Base-by-base conservation (phyloP, 2,797 vertebrate species). In the Urocyon cinereoargenteus region DNA sequence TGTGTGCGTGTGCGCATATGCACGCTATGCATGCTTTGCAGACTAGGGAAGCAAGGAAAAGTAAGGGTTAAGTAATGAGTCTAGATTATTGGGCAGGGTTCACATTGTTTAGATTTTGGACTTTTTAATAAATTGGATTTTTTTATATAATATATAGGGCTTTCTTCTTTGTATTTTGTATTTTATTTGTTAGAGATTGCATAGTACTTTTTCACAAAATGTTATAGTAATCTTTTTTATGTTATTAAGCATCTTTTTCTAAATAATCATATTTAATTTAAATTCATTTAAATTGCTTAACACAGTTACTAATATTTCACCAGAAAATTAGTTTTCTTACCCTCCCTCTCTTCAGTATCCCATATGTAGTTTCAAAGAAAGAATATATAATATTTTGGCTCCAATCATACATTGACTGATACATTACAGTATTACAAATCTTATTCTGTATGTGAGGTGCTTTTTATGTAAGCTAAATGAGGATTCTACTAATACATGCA, bases 241-340 rank as follows among this genome's bases (percentile, higher is more conserved):
- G 36, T 68, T 18, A 12, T 1, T 21, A 68, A 85, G 3, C 85
- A 4, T 49, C 6, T 11, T 61, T 78, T 70, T 68, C 79, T 94
- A 49, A 28, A 57, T 18, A 45, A 55, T 40, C 3, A 40, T 45
- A 84, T 9, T 3, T 59, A 31, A 68, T 68, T 68, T 68, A 34
- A 34, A 21, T 34, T 36, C 18, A 28, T 75, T 88, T 51, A 88
- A 92, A 68, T 61, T 88, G 10, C 14, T 84, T 85, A 79, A 68
- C 13, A 57, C 3, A 31, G 18, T 59, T 84, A 16, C 5, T 57
- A 19, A 66, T 75, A 53, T 79, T 86, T 91, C n/a, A 55, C 8
- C 51, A 40, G 13, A 70, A 75, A 34, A 19, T 68, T 70, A 18
- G 0, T 57, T 66, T 73, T 70, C 36, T 95, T 86, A 79, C 2